phyloP scores from a whole-genome alignment of 2,113 vertebrate genomes.

The Noturus placidus region DNA sequence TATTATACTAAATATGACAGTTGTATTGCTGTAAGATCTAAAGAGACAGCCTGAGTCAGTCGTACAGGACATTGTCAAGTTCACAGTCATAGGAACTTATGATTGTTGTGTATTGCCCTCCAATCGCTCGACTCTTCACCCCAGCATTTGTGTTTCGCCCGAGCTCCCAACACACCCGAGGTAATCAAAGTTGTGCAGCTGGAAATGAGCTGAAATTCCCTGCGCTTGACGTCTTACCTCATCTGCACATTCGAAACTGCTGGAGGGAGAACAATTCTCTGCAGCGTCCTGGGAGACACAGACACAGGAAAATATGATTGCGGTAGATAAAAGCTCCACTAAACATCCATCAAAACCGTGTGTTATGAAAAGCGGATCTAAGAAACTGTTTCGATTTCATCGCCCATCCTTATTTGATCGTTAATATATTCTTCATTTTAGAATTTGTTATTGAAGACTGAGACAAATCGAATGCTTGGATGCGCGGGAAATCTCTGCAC shows the following conservation, averaged over 20 bases:
- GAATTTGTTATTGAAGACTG: not conserved
- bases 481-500: not conserved
- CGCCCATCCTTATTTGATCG: not conserved
- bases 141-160: not conserved
- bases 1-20: not conserved
- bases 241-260: slow-evolving; percentile 53
- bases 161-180: slow-evolving; percentile 23
- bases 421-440: not conserved
- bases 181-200: slow-evolving; percentile 34
- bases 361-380: not conserved
- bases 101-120: not conserved
- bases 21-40: not conserved
- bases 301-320: slow-evolving; percentile 12
- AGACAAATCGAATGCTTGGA: not conserved
- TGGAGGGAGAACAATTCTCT: slow-evolving; percentile 52
- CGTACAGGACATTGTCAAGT: not conserved
- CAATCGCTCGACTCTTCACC: not conserved
- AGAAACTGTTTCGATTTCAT: not conserved
- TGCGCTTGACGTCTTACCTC: slow-evolving; percentile 39
- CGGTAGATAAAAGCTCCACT: not conserved
- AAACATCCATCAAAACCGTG: not conserved
- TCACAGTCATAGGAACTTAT: not conserved
- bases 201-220: slow-evolving; percentile 26
- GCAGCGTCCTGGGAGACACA: slow-evolving; percentile 44
- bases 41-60: not conserved